Evolutionary conservation across 2,888 invertebrate species (phyloP).

Genomic region (Camponotus fellah): DNA sequence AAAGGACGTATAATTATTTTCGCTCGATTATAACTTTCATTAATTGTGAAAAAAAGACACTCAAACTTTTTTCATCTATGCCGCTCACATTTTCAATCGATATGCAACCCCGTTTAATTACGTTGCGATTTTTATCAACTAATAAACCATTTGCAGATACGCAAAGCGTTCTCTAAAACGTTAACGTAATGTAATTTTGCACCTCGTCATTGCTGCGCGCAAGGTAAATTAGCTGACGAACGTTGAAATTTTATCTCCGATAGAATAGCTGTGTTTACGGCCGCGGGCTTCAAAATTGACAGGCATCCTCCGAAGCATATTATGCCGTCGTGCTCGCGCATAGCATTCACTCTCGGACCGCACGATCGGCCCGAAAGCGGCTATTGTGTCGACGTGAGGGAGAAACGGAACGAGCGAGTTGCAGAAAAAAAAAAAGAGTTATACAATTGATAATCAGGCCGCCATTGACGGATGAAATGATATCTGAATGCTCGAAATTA

Average conservation of each 20-base stretch:
- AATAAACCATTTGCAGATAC: constrained; percentile 32
- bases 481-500: constrained; percentile 81
- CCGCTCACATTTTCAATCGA: background rate
- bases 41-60: background rate
- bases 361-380: constrained; percentile 66
- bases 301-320: constrained; percentile 72
- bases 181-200: constrained; percentile 40
- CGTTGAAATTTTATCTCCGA: constrained; percentile 69
- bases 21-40: background rate
- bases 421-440: constrained; percentile 68
- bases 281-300: constrained; percentile 74
- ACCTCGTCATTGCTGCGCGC: constrained; percentile 21
- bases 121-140: constrained; percentile 34
- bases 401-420: constrained; percentile 29
- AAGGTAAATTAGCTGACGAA: constrained; percentile 67
- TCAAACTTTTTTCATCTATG: background rate
- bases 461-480: constrained; percentile 81
- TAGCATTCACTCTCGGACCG: constrained; percentile 59
- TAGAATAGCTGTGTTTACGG: constrained; percentile 70
- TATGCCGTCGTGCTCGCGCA: constrained; percentile 62
- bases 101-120: background rate
- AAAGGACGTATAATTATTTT: background rate
- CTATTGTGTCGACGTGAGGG: constrained; percentile 60
- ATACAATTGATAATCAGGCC: constrained; percentile 80
- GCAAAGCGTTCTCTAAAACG: constrained; percentile 27